Base-by-base conservation (phyloP, 1,140 invertebrate species). In the Brachystomella parvula region DNA sequence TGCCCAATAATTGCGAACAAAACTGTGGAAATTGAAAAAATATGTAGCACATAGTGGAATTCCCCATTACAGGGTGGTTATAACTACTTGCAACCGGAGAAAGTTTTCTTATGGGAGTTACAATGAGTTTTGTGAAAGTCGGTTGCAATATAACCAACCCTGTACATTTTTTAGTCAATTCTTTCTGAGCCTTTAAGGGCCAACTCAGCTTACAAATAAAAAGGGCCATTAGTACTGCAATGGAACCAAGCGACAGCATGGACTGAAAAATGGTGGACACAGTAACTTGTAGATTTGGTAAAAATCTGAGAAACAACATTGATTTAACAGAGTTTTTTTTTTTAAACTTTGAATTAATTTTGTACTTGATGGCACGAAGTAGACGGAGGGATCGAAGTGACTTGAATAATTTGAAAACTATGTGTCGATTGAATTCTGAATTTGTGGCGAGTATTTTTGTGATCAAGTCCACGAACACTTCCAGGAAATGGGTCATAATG, bases 1-100 rank as follows among this genome's bases (percentile, higher is more conserved):
- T 71, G 56, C 0, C 76, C 76, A 30, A 76, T 70, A 9, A 77
- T 75, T 53, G 76, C 75, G 64, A 76, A 77, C 44, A 76, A 65
- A 65, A 69, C 71, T 69, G 32, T 24, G 60, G 17, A 30, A 61
- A n/a, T n/a, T 26, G 31, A 21, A n/a, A n/a, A n/a, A n/a, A n/a
- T n/a, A n/a, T n/a, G n/a, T n/a, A n/a, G n/a, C n/a, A n/a, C n/a
- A n/a, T n/a, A n/a, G n/a, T n/a, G n/a, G n/a, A n/a, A n/a, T n/a
- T n/a, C n/a, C n/a, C n/a, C n/a, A n/a, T n/a, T n/a, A n/a, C n/a
- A n/a, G n/a, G n/a, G n/a, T n/a, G n/a, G n/a, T n/a, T n/a, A n/a
- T n/a, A n/a, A n/a, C n/a, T n/a, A n/a, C n/a, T n/a, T n/a, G n/a
- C n/a, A n/a, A n/a, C n/a, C n/a, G n/a, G n/a, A n/a, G n/a, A n/a